Base-by-base conservation (phyloP, 2,888 invertebrate species). In the Priocnemis perturbator region DNA sequence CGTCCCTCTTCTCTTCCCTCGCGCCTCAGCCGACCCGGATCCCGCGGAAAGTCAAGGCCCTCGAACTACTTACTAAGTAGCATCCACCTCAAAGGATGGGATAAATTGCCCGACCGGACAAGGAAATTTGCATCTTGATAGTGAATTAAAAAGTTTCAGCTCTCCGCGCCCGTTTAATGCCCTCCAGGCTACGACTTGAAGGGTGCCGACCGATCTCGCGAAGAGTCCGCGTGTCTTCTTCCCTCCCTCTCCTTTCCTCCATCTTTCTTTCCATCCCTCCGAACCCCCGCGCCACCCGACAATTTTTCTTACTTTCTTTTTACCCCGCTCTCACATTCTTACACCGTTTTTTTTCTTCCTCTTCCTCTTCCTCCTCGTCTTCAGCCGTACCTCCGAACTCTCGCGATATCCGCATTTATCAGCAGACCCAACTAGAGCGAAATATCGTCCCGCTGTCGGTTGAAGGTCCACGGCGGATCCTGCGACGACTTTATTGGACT, bases 41-140 rank as follows among this genome's bases (percentile, higher is more conserved):
- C 37, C 37, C 37, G 37, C 37, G 37, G 66, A 67, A 63, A 67
- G 63, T 67, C 66, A 67, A 67, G 66, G 63, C 64, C 67, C 67
- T 50, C 68, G 60, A 61, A 64, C 67, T 73, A 64, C 78, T 83
- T 81, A 77, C 73, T 71, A 78, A 83, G 82, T 79, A 79, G 81
- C 77, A 82, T 81, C 79, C 71, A 62, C 75, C 78, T 82, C 78
- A 77, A 82, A 83, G 78, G 79, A 79, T 74, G 53, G 80, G 78
- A 81, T 83, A 82, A 83, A 84, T 84, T 83, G 79, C 79, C 74
- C 73, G 75, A 66, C 74, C 81, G 77, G 78, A 78, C 83, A 79
- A 81, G 82, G 67, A 83, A 84, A 85, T 85, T 85, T 84, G 83
- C 85, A 85, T 85, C 81, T 85, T 84, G 84, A 85, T 84, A 81